These are phyloP conservation scores for Fragum fragum DNA, from an alignment of 2,888 invertebrate genomes.

Conservation along the genomic window DNA sequence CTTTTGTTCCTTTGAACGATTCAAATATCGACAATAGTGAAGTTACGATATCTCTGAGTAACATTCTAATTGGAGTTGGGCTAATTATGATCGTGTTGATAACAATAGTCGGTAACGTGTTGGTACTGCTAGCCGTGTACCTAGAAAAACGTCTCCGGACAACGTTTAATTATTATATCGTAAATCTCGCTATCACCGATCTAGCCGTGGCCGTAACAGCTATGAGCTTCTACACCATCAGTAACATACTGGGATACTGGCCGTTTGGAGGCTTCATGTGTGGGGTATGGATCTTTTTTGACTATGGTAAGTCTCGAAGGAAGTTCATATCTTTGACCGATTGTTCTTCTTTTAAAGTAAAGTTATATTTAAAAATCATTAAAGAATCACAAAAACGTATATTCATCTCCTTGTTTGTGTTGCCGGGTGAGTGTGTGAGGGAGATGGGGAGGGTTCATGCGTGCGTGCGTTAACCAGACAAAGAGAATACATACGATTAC, in stretches of 20 bases:
- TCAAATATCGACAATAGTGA: not conserved
- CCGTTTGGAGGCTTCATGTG: conserved; percentile 84
- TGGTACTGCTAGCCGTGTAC: conserved; percentile 83
- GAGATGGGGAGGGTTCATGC: too few relatives aligned
- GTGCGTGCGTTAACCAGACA: too few relatives aligned
- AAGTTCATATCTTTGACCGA: not conserved
- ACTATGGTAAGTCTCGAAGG: conserved; percentile 75
- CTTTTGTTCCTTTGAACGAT: not conserved
- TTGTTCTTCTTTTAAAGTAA: too few relatives aligned
- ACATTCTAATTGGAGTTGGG: not conserved
- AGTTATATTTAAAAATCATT: too few relatives aligned
- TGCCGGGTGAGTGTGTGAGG: too few relatives aligned
- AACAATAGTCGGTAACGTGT: conserved; percentile 82
- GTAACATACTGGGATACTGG: conserved; percentile 84
- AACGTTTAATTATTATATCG: conserved; percentile 82
- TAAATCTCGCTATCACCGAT: conserved; percentile 81
- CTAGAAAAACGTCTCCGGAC: conserved; percentile 83
- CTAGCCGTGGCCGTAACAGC: conserved; percentile 83
- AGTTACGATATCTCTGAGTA: not conserved
- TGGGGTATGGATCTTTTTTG: conserved; percentile 85
- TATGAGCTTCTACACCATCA: conserved; percentile 84
- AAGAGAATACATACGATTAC: too few relatives aligned
- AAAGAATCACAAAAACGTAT: too few relatives aligned
- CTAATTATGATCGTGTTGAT: not conserved
- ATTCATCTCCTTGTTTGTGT: too few relatives aligned